Evolutionary conservation across 2,797 vertebrate species (phyloP), one percentile per base, ranked within the genome.

Genomic region (Morelia viridis): DNA sequence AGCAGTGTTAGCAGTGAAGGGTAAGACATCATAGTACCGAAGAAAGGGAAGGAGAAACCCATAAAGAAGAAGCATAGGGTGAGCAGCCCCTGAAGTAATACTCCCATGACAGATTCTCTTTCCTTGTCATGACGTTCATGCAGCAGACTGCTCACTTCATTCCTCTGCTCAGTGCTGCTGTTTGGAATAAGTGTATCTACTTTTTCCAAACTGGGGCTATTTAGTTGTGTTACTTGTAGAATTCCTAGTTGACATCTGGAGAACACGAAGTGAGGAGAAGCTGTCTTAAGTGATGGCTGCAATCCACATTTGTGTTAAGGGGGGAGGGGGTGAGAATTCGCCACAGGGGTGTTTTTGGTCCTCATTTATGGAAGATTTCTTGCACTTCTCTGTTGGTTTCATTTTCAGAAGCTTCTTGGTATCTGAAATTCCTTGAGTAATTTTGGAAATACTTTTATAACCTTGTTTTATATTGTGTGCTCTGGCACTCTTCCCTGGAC

Each of bases 371-470:
- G 60, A 89, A 50, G 85, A 35, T 5, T 2, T 62, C 85, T 11
- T 71, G 53, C 89, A 71, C 57, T 92, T 85, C 62, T 89, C 56
- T 31, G 91, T 60, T 31, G 62, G 31, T 87, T 92, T 90, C 65
- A 80, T 87, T 19, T 87, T 83, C 65, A 92, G 92, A 90, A 92
- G 31, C 68, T 87, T 87, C 60, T 17, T 87, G 85, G 85, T 84
- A 88, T 90, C 68, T 60, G 26, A 83, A 86, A 71, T 85, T 92
- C 50, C 50, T 57, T 31, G 60, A 85, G 89, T 89, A 90, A 58
- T 92, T 92, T 71, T 92, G 89, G 85, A 92, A 92, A 92, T 90
- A 92, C 92, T 92, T 92, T 64, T 80, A 88, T 92, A 92, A 89
- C 89, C 68, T 92, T 65, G 41, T 90, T 92, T 90, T 92, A 92